Conservation (phyloP, 2,113 vertebrate genomes). For the Nerophis ophidion region DNA sequence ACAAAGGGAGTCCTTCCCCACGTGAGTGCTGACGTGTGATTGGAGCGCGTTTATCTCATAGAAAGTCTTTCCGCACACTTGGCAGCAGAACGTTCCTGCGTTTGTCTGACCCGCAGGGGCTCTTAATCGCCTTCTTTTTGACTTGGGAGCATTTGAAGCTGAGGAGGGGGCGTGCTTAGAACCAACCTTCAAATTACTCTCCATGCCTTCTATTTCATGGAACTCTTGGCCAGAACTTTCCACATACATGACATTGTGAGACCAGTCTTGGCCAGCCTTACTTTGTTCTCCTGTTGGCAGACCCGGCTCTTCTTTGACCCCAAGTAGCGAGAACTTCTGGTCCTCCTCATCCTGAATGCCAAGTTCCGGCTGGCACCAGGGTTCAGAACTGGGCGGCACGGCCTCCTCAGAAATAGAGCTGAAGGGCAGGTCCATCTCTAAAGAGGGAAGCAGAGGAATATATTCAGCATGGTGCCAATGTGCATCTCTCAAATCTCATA, state of each 20-base stretch:
- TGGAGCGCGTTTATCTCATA: constrained; percentile 18
- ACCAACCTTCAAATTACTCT: no score
- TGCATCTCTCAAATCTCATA: background rate
- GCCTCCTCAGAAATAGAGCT: background rate
- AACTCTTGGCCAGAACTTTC: constrained; percentile 2
- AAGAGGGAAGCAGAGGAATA: background rate
- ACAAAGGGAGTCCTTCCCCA: constrained; percentile 21
- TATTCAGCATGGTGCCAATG: background rate
- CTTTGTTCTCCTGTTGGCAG: background rate
- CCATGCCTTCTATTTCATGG: background rate
- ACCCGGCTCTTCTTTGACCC: constrained; percentile 5
- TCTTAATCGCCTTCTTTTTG: constrained; percentile 8
- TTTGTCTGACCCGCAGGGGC: background rate
- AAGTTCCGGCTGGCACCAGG: background rate
- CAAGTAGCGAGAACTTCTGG: background rate
- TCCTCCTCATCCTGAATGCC: background rate
- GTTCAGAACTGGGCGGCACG: background rate
- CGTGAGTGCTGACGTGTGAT: constrained; percentile 12
- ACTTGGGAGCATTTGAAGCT: background rate
- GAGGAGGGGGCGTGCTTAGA: background rate
- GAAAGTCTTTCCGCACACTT: constrained; percentile 34
- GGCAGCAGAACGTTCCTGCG: constrained; percentile 7
- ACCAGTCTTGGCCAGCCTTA: background rate
- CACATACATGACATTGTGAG: background rate
- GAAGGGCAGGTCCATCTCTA: constrained; percentile 5